Percentiles rank a stretch among this genome's conserved stretches.
phyloP scores from a whole-genome alignment of 1,140 invertebrate species.

The Aphis gossypii region DNA sequence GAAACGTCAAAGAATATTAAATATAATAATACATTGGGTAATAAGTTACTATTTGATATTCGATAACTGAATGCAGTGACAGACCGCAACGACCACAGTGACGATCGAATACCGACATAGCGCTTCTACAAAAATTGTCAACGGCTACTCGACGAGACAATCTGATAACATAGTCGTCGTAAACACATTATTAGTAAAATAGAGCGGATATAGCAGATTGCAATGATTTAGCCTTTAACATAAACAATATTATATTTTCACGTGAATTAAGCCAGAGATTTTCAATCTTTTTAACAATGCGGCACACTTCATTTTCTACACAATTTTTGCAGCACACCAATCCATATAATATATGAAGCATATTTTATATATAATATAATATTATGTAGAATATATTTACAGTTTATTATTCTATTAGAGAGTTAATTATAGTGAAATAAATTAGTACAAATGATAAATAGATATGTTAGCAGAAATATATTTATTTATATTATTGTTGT shows the following conservation, averaged over 20 bases:
- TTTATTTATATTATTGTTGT: not conserved
- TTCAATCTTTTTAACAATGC: not conserved
- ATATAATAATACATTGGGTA: too few species aligned
- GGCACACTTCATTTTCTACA: not conserved
- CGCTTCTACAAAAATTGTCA: not conserved
- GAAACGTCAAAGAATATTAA: too few species aligned
- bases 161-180: not conserved
- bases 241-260: too few species aligned
- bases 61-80: not conserved
- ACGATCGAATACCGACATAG: not conserved
- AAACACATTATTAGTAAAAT: not conserved
- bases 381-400: not conserved
- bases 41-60: not conserved
- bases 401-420: not conserved
- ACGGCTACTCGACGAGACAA: too few species aligned
- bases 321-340: not conserved
- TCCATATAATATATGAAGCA: not conserved
- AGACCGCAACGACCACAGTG: not conserved
- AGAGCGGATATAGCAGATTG: not conserved
- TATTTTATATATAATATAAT: not conserved
- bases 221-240: not conserved
- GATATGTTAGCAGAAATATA: not conserved
- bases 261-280: not conserved
- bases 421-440: not conserved
- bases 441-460: not conserved